Percentiles rank a stretch among this genome's conserved stretches.
Conservation (phyloP, 53 echinoderm and acorn worm genomes). For the Luidia sarsii region DNA sequence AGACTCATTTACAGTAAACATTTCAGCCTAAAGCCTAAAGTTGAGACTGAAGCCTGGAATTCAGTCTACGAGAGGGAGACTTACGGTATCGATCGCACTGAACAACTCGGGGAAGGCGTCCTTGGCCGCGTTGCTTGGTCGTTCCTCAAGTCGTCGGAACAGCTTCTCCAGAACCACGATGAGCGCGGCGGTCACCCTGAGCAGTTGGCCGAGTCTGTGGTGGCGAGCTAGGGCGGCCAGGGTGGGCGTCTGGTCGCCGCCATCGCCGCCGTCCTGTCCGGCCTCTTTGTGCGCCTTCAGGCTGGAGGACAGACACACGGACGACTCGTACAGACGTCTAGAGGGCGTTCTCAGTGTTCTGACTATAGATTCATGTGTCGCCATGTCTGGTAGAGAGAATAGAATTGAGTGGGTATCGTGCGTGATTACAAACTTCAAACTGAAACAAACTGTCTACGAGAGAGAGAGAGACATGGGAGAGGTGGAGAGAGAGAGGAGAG, state of each 20-base stretch:
- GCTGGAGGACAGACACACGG: slow-evolving; percentile 5
- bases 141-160: slow-evolving; percentile 21
- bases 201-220: slow-evolving; percentile 22
- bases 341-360: slow-evolving; percentile 4
- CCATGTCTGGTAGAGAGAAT: slow-evolving; percentile 1
- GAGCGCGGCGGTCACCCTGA: slow-evolving; percentile 11
- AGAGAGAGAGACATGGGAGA: no score
- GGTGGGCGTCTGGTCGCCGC: not conserved
- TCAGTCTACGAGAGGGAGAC: no score
- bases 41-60: no score
- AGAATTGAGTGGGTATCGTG: no score
- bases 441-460: no score
- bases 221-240: slow-evolving; percentile 38
- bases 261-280: not conserved
- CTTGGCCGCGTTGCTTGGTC: slow-evolving; percentile 3
- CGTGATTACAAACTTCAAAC: no score
- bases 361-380: not conserved
- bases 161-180: slow-evolving; percentile 19
- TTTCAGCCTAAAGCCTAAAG: no score
- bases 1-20: no score
- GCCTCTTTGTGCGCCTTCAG: slow-evolving; percentile 21
- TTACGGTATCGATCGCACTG: slow-evolving; percentile 17
- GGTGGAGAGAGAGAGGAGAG: no score
- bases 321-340: slow-evolving; percentile 17
- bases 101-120: slow-evolving; percentile 28